These are phyloP conservation scores for Ciconia maguari DNA, from an alignment of 2,113 vertebrate genomes.

Conservation along the genomic window DNA sequence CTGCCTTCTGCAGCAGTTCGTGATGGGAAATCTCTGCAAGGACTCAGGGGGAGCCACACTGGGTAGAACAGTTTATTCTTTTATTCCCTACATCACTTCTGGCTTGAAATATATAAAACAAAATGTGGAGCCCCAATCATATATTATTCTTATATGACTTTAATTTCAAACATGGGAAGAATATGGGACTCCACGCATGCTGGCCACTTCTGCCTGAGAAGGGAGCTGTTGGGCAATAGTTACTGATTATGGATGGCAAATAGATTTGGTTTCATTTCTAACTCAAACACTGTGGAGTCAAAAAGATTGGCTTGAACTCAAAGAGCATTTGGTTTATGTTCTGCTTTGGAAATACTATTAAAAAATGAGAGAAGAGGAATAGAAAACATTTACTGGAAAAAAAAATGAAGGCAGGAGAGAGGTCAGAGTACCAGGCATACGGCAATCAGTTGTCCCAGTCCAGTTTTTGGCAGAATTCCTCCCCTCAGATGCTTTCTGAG, in stretches of 20 bases:
- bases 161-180: background rate
- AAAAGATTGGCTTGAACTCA: constrained; percentile 52
- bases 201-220: background rate
- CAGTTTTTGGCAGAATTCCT: background rate
- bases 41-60: background rate
- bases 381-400: constrained; percentile 18
- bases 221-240: background rate
- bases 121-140: background rate
- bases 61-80: background rate
- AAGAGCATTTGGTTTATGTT: constrained; percentile 49
- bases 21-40: background rate
- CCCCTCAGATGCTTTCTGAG: background rate
- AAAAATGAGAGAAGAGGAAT: constrained; percentile 23
- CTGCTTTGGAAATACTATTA: constrained; percentile 46
- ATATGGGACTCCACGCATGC: background rate
- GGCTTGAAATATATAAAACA: background rate
- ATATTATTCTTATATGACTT: background rate
- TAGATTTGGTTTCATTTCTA: constrained; percentile 26
- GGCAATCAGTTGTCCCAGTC: background rate
- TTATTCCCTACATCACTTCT: background rate
- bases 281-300: constrained; percentile 7
- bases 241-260: constrained; percentile 24
- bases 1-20: background rate
- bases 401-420: background rate
- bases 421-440: background rate